These are phyloP conservation scores for Pseudachorutes palmiensis DNA, from an alignment of 1,140 invertebrate genomes.

Conservation along the genomic window DNA sequence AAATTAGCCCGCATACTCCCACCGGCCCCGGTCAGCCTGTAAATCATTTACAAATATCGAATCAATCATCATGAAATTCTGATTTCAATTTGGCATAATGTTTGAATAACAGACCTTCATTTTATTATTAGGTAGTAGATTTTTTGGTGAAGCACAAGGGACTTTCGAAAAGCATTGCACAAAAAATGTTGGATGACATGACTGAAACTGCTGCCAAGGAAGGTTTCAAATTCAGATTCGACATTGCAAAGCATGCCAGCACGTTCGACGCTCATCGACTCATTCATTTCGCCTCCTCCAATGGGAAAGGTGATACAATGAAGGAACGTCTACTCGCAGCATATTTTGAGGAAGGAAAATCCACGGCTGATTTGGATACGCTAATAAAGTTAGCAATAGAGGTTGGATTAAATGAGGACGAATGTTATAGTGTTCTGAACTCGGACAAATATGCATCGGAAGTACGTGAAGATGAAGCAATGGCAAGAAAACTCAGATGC, in stretches of 20 bases:
- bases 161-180: not conserved
- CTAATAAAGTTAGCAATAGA: not conserved
- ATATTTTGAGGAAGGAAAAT: slow-evolving; percentile 6
- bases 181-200: not conserved
- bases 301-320: not conserved
- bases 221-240: not conserved
- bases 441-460: not conserved
- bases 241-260: not conserved
- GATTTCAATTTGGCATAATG: no score
- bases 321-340: not conserved
- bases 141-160: not conserved
- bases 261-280: slow-evolving; percentile 13
- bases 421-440: not conserved
- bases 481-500: not conserved
- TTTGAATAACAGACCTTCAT: no score
- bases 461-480: not conserved
- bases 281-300: not conserved
- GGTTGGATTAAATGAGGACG: not conserved
- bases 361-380: not conserved
- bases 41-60: no score
- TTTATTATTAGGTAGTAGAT: not conserved
- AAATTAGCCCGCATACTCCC: not conserved
- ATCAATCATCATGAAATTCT: no score
- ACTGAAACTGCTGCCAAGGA: not conserved
- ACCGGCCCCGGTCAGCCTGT: no score